phyloP scores from a whole-genome alignment of 2,113 vertebrate genomes.

The Gyps fulvus region DNA sequence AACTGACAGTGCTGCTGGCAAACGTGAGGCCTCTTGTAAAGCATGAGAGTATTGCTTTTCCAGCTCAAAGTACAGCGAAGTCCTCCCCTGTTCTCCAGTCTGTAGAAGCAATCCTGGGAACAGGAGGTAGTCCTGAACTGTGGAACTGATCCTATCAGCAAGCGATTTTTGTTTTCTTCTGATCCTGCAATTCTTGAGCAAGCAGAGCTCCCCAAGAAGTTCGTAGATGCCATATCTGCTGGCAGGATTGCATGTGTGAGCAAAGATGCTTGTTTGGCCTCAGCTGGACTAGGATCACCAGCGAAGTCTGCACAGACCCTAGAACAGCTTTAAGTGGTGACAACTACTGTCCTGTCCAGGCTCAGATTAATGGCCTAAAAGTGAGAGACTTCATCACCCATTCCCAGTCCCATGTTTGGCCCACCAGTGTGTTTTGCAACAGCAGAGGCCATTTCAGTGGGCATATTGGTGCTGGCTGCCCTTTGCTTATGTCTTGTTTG shows the following conservation, averaged over 20 bases:
- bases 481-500: background rate
- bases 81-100: background rate
- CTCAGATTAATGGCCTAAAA: background rate
- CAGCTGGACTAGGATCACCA: background rate
- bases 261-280: background rate
- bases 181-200: background rate
- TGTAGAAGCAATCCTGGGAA: background rate
- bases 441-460: background rate
- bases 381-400: background rate
- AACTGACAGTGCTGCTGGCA: background rate
- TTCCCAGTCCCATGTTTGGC: background rate
- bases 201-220: background rate
- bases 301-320: background rate
- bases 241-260: background rate
- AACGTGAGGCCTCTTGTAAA: background rate
- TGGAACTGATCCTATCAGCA: background rate
- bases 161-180: background rate
- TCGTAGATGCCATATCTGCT: background rate
- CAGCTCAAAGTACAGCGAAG: background rate
- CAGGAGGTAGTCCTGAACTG: background rate
- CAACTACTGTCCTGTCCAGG: background rate
- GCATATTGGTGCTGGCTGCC: background rate
- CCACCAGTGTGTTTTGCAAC: background rate
- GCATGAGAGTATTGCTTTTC: background rate
- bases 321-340: background rate